Evolutionary conservation across 2,113 vertebrate genomes (phyloP).

Genomic region (Poecile atricapillus): DNA sequence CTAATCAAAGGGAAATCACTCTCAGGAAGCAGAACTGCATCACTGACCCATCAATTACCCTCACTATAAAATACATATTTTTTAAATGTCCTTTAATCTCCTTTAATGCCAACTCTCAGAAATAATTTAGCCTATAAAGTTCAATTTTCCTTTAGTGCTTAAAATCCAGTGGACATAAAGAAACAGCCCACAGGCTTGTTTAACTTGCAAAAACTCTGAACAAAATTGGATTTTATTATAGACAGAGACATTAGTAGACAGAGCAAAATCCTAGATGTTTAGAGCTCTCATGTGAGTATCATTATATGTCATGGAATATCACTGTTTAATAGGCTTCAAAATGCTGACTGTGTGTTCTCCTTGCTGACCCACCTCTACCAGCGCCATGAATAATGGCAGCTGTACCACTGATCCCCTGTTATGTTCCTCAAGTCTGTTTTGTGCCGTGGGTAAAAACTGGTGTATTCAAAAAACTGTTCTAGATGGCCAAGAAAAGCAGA

Average conservation of each 20-base stretch:
- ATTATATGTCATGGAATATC: not conserved
- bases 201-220: not conserved
- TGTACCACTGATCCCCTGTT: not conserved
- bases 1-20: not conserved
- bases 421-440: not conserved
- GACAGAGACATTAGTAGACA: not conserved
- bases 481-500: not conserved
- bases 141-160: not conserved
- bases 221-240: not conserved
- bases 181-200: not conserved
- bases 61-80: not conserved
- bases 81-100: not conserved
- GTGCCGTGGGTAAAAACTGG: not conserved
- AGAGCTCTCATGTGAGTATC: not conserved
- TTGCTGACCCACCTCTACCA: not conserved
- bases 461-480: not conserved
- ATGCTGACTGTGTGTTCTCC: not conserved
- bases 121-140: not conserved
- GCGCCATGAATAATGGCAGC: not conserved
- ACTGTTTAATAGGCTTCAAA: not conserved
- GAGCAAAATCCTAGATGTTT: not conserved
- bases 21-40: not conserved
- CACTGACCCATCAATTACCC: not conserved
- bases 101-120: not conserved
- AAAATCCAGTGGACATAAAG: not conserved